Base-by-base conservation (phyloP, 2,888 invertebrate genomes). In the Diplazon laetatorius region DNA sequence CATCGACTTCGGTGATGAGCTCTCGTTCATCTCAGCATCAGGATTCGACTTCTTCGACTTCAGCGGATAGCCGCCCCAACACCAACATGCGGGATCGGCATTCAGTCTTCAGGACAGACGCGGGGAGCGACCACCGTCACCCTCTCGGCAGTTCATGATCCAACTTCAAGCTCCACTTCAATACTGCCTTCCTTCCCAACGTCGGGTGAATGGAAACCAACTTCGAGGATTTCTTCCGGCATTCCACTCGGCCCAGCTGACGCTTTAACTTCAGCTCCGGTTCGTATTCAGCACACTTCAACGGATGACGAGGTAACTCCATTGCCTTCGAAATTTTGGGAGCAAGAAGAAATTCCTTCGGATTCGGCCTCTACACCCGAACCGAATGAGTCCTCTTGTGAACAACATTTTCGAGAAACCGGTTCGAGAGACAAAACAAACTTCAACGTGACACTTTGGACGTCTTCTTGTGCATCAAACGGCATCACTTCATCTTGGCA, bases 281-380 rank as follows among this genome's bases (percentile, higher is more conserved):
- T 30, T 30, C 30, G 30, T 30, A 30, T 30, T 5, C 30, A 5
- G 30, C 30, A 55, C 12, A 6, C 44, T 9, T 68, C 68, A 1
- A 12, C 16, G 0, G 30, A 57, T n/a, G 30, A 30, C 30, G 30
- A 30, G 30, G 30, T 30, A 2, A 30, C 30, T 30, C 6, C 30
- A 6, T 2, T 39, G 3, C 57, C 59, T 4, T 10, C 18, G 4
- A 35, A 44, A 8, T 59, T 69, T 10, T 69, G 69, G 59, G 35
- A 46, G 22, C 69, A 69, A 14, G 59, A 57, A 35, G 69, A 69
- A 16, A 14, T 69, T 30, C 48, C 37, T 5, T 35, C 59, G 35
- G 59, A 48, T 1, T 18, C 69, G n/a, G 57, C n/a, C 46, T 1
- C 59, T 70, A 37, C 59, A 59, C 46, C 59, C 20, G 37, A 35